These are phyloP conservation scores for Monodelphis domestica DNA, from an alignment of 2,797 vertebrate species.

Conservation along the genomic window DNA sequence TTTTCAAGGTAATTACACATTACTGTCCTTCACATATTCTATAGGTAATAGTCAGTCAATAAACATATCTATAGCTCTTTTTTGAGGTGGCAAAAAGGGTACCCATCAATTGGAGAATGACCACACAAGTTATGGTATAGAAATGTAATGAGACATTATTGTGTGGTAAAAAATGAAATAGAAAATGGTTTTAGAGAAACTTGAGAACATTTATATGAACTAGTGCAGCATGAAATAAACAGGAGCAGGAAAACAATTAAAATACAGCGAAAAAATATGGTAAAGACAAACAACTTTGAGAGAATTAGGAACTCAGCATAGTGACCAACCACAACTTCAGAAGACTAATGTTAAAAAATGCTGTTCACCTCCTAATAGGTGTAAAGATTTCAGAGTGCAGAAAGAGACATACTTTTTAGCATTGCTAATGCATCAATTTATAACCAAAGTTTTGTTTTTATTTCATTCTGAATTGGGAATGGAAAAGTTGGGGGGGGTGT, in stretches of 20 bases:
- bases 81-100: neutral
- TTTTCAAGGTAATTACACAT: too few relatives aligned
- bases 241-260: neutral
- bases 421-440: neutral
- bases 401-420: neutral
- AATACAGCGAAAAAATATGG: neutral
- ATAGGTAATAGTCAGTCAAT: too few relatives aligned
- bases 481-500: too few relatives aligned
- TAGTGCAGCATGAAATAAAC: neutral
- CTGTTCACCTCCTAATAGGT: neutral
- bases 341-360: neutral
- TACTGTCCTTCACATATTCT: too few relatives aligned
- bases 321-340: neutral
- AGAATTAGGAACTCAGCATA: neutral
- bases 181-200: neutral
- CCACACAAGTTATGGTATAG: neutral
- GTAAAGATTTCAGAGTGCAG: neutral
- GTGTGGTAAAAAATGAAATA: neutral
- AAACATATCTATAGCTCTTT: neutral
- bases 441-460: neutral
- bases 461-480: neutral
- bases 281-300: neutral
- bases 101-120: neutral
- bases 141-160: neutral
- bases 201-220: neutral